A percentile compares a stretch with the other conserved stretches of the same genome.
Conservation (phyloP, 2,888 invertebrate genomes). For the Mellilla xanthometata region DNA sequence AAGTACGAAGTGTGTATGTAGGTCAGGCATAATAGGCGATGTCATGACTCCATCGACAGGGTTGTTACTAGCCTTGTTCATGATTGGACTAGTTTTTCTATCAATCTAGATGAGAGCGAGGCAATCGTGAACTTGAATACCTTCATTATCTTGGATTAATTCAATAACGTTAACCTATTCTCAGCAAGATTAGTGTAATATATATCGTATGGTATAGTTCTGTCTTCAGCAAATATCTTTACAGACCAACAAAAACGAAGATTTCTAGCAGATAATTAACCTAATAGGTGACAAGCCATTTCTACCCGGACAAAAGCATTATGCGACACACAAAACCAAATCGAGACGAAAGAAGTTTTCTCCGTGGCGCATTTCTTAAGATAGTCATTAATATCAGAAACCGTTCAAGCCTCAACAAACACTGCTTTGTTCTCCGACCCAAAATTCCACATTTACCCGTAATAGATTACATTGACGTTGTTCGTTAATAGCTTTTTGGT, state of each 20-base stretch:
- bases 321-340: constrained; percentile 16
- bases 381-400: constrained; percentile 23
- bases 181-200: too few relatives aligned
- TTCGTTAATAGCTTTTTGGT: constrained; percentile 39
- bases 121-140: constrained; percentile 51
- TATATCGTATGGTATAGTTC: not conserved
- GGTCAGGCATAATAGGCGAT: constrained; percentile 68
- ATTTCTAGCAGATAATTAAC: constrained; percentile 3
- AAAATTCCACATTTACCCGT: constrained; percentile 27
- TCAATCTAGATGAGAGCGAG: constrained; percentile 61
- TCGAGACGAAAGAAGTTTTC: constrained; percentile 12
- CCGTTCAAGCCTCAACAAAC: constrained; percentile 22
- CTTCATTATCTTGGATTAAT: constrained; percentile 31
- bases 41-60: constrained; percentile 56
- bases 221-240: not conserved
- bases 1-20: constrained; percentile 51
- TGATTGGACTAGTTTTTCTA: constrained; percentile 74
- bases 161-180: constrained; percentile 18
- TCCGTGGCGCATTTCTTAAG: constrained; percentile 10
- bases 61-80: constrained; percentile 65
- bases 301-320: constrained; percentile 9
- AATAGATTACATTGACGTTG: constrained; percentile 31
- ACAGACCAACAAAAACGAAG: not conserved
- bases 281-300: not conserved
- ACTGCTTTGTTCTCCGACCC: constrained; percentile 24